A percentile compares a stretch with the other conserved stretches of the same genome.
These are phyloP conservation scores for Troides aeacus DNA, from an alignment of 2,888 invertebrate species.

Conservation along the genomic window DNA sequence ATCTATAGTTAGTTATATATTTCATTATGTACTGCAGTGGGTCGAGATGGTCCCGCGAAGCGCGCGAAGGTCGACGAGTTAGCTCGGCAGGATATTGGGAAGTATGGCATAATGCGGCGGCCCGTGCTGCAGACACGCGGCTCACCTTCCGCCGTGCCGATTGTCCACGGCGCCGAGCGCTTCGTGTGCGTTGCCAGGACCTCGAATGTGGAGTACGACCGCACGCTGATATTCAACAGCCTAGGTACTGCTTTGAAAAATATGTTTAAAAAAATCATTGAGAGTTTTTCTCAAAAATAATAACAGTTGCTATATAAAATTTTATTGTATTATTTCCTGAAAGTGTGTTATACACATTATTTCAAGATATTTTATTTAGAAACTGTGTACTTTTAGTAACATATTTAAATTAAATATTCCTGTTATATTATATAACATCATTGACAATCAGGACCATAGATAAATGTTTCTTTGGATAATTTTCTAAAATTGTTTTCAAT, in stretches of 20 bases:
- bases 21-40: constrained; percentile 45
- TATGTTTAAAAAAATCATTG: not conserved
- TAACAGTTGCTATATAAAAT: too few relatives aligned
- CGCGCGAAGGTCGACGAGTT: constrained; percentile 62
- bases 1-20: too few relatives aligned
- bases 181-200: constrained; percentile 83
- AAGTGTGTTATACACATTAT: too few relatives aligned
- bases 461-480: not conserved
- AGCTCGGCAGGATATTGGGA: constrained; percentile 80
- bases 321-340: too few relatives aligned
- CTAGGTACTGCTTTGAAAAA: constrained; percentile 76
- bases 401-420: too few relatives aligned
- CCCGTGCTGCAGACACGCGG: constrained; percentile 78
- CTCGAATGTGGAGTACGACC: constrained; percentile 87
- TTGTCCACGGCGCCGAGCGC: constrained; percentile 82
- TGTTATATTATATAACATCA: too few relatives aligned
- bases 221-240: constrained; percentile 82
- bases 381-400: too few relatives aligned
- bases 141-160: constrained; percentile 83
- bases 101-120: constrained; percentile 77
- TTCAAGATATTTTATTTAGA: too few relatives aligned
- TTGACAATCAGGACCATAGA: too few relatives aligned
- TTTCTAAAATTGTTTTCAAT: not conserved
- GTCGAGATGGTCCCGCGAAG: constrained; percentile 65
- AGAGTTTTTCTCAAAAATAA: too few relatives aligned